Conservation (phyloP, 2,797 vertebrate species). For the Heliangelus exortis region DNA sequence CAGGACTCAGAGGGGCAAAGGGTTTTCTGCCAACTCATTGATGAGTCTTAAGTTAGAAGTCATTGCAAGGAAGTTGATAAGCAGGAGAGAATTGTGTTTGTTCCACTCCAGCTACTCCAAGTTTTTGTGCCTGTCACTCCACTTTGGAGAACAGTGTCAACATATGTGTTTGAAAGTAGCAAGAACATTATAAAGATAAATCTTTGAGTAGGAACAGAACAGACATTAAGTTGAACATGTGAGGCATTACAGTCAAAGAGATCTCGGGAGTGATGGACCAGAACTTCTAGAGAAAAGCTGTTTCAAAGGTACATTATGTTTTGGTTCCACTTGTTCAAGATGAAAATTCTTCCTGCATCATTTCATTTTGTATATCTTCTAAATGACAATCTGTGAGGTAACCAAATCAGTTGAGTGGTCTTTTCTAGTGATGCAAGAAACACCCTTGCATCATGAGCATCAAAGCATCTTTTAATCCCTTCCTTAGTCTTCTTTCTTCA, state of each 20-base stretch:
- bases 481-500: not conserved
- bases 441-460: not conserved
- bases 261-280: not conserved
- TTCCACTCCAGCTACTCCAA: not conserved
- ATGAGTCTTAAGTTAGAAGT: not conserved
- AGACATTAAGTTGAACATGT: not conserved
- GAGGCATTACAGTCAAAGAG: not conserved
- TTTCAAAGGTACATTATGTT: not conserved
- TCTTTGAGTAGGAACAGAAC: not conserved
- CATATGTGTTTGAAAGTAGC: not conserved
- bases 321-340: not conserved
- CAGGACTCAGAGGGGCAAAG: not conserved
- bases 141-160: not conserved
- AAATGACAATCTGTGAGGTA: not conserved
- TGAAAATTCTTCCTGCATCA: not conserved
- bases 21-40: not conserved
- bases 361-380: not conserved
- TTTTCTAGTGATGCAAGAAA: not conserved
- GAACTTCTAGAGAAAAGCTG: not conserved
- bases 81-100: not conserved
- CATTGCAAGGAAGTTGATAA: not conserved
- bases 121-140: not conserved
- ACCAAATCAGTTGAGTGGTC: not conserved
- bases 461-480: not conserved
- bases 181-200: not conserved